A percentile compares a stretch with the other conserved stretches of the same genome.
phyloP scores from a whole-genome alignment of 1,140 invertebrate species.

The Phenacoccus solenopsis region DNA sequence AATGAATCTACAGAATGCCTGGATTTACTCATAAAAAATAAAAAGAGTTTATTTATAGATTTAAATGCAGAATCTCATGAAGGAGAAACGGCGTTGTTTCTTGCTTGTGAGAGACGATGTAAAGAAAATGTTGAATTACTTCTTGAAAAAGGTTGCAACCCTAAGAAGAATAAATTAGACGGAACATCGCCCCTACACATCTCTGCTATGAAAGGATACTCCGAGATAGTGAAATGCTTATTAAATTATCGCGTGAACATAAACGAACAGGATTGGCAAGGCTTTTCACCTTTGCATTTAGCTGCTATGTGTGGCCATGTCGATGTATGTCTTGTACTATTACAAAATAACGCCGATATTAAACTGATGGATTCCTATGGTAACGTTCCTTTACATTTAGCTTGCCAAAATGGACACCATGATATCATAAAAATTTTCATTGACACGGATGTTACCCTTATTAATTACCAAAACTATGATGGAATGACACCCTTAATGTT shows the following conservation, averaged over 20 bases:
- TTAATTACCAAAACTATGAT: not conserved
- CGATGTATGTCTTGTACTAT: slow-evolving; percentile 64
- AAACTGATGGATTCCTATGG: not conserved
- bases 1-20: not conserved
- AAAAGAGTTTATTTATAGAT: not conserved
- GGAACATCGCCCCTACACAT: not conserved
- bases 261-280: not conserved
- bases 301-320: slow-evolving; percentile 89
- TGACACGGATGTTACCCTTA: not conserved
- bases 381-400: slow-evolving; percentile 63
- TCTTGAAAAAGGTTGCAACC: not conserved
- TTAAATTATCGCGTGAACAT: not conserved
- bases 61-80: not conserved
- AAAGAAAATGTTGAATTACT: not conserved
- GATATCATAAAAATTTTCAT: slow-evolving; percentile 55
- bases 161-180: not conserved
- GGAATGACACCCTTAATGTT: not conserved
- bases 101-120: not conserved
- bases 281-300: slow-evolving; percentile 57
- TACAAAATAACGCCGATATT: slow-evolving; percentile 48
- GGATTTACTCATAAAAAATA: not conserved
- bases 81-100: not conserved
- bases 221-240: not conserved
- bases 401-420: slow-evolving; percentile 87
- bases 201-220: not conserved